Evolutionary conservation across 1,140 invertebrate genomes (phyloP).

Genomic region (Paralvinella palmiformis): DNA sequence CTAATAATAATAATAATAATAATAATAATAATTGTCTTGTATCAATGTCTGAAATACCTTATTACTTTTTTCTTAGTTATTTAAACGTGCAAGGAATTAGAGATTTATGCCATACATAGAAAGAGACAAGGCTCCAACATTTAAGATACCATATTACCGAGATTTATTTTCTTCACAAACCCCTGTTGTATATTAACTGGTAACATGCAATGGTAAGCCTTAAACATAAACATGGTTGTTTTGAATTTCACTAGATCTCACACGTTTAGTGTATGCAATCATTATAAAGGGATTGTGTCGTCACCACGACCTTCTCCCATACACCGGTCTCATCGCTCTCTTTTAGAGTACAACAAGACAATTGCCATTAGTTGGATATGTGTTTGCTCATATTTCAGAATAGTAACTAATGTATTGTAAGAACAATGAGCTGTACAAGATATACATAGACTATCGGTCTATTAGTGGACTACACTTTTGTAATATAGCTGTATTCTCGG

Average conservation of each 20-base stretch:
- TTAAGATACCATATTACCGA: neutral
- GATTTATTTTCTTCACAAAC: neutral
- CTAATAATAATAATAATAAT: too few species aligned
- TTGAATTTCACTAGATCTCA: neutral
- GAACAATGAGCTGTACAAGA: neutral
- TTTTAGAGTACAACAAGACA: neutral
- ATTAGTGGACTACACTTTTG: neutral
- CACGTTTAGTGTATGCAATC: neutral
- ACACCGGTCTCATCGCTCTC: neutral
- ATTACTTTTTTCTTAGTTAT: neutral
- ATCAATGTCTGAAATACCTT: neutral
- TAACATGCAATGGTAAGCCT: slow-evolving; percentile 1
- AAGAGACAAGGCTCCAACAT: neutral
- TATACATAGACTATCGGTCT: neutral
- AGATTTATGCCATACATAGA: slow-evolving; percentile 1
- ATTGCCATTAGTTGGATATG: neutral
- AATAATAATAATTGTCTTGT: too few species aligned
- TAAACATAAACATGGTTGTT: too few species aligned
- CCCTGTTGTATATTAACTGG: neutral
- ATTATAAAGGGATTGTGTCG: neutral
- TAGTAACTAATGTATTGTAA: slow-evolving; percentile 4
- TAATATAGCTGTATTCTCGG: neutral
- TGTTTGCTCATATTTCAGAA: slow-evolving; percentile 4
- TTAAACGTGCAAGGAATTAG: neutral
- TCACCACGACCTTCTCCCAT: neutral